Percentiles rank a stretch among this genome's conserved stretches.
Conservation (phyloP, 2,797 vertebrate genomes). For the Aeoliscus strigatus region DNA sequence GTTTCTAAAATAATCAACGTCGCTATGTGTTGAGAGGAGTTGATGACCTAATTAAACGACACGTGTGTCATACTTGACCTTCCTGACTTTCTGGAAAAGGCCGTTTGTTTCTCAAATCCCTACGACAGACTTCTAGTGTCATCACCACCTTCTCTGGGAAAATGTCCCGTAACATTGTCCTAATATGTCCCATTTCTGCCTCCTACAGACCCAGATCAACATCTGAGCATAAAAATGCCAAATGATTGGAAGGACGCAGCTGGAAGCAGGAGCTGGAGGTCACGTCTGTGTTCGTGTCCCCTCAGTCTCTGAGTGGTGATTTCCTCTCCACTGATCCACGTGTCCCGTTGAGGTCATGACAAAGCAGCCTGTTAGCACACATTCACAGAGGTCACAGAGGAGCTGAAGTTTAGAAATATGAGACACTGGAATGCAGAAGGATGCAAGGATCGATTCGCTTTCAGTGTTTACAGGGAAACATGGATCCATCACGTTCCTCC, state of each 20-base stretch:
- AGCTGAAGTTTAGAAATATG: constrained; percentile 7
- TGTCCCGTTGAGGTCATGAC: constrained; percentile 44
- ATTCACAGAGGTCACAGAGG: constrained; percentile 24
- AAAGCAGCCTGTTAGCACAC: constrained; percentile 41
- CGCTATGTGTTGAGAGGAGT: no score
- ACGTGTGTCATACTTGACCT: no score
- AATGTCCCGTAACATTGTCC: constrained; percentile 62
- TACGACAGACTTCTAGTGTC: constrained; percentile 47
- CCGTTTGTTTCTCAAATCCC: constrained; percentile 42
- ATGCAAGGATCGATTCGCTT: background rate
- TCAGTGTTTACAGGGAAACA: no score
- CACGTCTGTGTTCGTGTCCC: constrained; percentile 43
- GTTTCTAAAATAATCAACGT: no score
- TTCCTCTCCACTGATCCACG: constrained; percentile 56
- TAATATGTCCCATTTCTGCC: constrained; percentile 49
- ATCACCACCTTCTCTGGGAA: constrained; percentile 57
- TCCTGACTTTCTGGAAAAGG: no score
- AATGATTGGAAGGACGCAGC: constrained; percentile 38
- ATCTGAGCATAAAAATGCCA: constrained; percentile 45
- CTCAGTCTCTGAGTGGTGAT: constrained; percentile 51
- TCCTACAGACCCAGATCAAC: constrained; percentile 24
- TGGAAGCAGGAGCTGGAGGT: constrained; percentile 43
- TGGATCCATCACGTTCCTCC: no score
- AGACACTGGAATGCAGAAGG: background rate
- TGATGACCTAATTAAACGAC: no score